Evolutionary conservation across 2,888 invertebrate species (phyloP).

Genomic region (Troides aeacus): DNA sequence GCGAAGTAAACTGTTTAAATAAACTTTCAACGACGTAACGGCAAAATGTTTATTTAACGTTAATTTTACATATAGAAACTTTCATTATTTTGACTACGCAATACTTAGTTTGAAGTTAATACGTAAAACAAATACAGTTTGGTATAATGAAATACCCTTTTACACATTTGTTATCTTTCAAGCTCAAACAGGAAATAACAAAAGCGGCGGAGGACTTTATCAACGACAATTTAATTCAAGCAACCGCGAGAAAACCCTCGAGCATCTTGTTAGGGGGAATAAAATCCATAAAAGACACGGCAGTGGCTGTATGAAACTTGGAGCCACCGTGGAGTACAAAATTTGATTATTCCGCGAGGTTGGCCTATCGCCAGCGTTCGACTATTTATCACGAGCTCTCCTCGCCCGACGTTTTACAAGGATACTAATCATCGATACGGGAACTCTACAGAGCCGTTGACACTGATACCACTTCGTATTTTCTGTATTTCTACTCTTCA

Average conservation of each 20-base stretch:
- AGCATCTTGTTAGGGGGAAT: conserved; percentile 75
- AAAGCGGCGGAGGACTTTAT: conserved; percentile 64
- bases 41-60: conserved; percentile 2
- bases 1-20: conserved; percentile 70
- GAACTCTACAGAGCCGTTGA: conserved; percentile 51
- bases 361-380: conserved; percentile 76
- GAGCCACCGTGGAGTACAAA: conserved; percentile 64
- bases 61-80: background rate
- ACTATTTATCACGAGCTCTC: conserved; percentile 76
- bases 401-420: conserved; percentile 71
- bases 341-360: conserved; percentile 80
- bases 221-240: conserved; percentile 76
- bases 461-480: background rate
- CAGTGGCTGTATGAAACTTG: conserved; percentile 54
- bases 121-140: conserved; percentile 13
- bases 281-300: conserved; percentile 77
- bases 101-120: background rate
- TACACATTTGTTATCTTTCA: conserved; percentile 39
- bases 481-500: background rate
- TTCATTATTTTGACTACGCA: background rate
- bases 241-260: conserved; percentile 62
- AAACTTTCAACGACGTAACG: conserved; percentile 42
- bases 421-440: conserved; percentile 71
- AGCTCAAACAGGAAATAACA: conserved; percentile 55
- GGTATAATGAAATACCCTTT: conserved; percentile 32